A percentile compares a stretch with the other conserved stretches of the same genome.
These are phyloP conservation scores for Hyperopisus bebe DNA, from an alignment of 2,113 vertebrate genomes.

Conservation along the genomic window DNA sequence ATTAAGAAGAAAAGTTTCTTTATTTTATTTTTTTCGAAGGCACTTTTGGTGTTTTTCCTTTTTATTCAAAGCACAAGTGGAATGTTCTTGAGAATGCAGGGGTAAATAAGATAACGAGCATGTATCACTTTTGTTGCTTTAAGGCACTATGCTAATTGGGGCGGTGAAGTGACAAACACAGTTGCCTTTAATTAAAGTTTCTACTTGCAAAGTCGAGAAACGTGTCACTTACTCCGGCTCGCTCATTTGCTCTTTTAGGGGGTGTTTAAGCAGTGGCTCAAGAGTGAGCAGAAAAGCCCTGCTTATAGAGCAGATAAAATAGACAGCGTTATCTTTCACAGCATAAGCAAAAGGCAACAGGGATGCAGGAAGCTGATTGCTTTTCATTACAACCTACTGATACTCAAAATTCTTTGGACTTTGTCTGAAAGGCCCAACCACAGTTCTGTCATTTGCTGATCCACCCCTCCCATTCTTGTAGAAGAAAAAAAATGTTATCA, in stretches of 20 bases:
- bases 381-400: background rate
- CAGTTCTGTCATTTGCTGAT: background rate
- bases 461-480: background rate
- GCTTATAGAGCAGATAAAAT: background rate
- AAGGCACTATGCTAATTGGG: slow-evolving; percentile 39
- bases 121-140: slow-evolving; percentile 28
- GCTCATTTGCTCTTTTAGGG: slow-evolving; percentile 8
- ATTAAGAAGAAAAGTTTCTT: slow-evolving; percentile 11
- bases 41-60: slow-evolving; percentile 7
- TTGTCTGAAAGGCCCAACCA: background rate
- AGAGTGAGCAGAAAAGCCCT: slow-evolving; percentile 10
- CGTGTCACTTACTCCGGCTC: background rate
- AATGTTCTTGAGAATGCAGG: slow-evolving; percentile 12
- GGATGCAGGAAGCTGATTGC: background rate
- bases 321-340: background rate
- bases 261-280: background rate
- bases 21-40: slow-evolving; percentile 8
- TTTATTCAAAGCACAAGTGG: slow-evolving; percentile 16
- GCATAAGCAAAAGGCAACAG: background rate
- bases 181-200: slow-evolving; percentile 40
- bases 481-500: background rate
- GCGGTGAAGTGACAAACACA: slow-evolving; percentile 39
- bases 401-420: background rate
- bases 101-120: slow-evolving; percentile 35
- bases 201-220: background rate